Evolutionary conservation across 2,888 invertebrate species (phyloP).

Genomic region (Drosophila eohydei): DNA sequence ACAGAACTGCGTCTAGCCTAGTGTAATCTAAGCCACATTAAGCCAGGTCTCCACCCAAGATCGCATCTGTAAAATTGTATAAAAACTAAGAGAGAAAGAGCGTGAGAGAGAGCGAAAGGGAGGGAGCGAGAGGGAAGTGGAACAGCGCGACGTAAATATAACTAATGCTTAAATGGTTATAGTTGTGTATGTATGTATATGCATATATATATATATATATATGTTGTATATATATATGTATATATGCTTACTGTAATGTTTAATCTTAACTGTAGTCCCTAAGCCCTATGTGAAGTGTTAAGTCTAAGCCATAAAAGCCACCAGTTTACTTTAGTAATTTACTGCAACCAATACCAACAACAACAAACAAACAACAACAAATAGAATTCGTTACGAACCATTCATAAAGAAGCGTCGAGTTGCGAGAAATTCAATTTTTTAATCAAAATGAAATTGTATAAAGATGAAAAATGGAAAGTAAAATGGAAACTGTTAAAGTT

Average conservation of each 20-base stretch:
- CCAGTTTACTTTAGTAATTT: slow-evolving; percentile 73
- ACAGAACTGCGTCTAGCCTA: slow-evolving; percentile 19
- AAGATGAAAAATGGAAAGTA: not conserved
- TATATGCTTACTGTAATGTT: slow-evolving; percentile 33
- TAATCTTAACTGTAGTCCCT: slow-evolving; percentile 39
- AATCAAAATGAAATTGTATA: slow-evolving; percentile 22
- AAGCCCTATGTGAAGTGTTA: slow-evolving; percentile 66
- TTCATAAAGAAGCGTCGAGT: slow-evolving; percentile 10
- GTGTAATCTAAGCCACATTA: slow-evolving; percentile 34
- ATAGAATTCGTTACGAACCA: slow-evolving; percentile 18
- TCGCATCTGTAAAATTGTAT: slow-evolving; percentile 58
- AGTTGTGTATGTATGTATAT: slow-evolving; percentile 27
- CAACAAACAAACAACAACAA: slow-evolving; percentile 23
- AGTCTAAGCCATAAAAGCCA: slow-evolving; percentile 75
- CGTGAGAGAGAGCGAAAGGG: not conserved
- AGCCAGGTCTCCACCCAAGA: slow-evolving; percentile 33
- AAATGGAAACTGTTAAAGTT: slow-evolving; percentile 18
- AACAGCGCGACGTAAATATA: slow-evolving; percentile 34
- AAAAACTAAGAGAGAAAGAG: slow-evolving; percentile 13
- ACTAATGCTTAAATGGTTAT: slow-evolving; percentile 35
- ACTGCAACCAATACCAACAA: slow-evolving; percentile 50
- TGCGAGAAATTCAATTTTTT: slow-evolving; percentile 1
- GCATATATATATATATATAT: slow-evolving; percentile 11
- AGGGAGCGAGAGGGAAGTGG: slow-evolving; percentile 11
- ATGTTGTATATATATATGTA: slow-evolving; percentile 21